These are phyloP conservation scores for Oxyruncus cristatus DNA, from an alignment of 2,113 vertebrate genomes.

Conservation along the genomic window DNA sequence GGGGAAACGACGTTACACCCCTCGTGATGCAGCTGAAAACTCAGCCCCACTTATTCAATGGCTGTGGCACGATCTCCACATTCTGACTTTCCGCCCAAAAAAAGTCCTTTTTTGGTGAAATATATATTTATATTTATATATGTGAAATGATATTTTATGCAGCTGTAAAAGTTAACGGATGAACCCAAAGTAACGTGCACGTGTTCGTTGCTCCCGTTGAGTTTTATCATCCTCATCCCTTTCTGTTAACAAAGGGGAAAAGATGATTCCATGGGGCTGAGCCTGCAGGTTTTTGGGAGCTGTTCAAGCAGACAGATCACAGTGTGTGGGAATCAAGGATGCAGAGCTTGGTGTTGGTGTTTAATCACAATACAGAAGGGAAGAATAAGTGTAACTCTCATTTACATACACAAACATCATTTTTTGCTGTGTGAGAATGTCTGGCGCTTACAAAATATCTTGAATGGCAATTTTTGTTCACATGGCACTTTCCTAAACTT, in stretches of 20 bases:
- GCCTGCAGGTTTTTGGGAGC: background rate
- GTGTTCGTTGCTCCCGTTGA: background rate
- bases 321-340: background rate
- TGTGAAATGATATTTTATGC: background rate
- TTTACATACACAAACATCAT: background rate
- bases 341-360: background rate
- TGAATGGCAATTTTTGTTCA: background rate
- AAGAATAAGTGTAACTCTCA: background rate
- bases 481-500: slow-evolving; percentile 43
- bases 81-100: background rate
- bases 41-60: background rate
- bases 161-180: background rate
- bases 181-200: background rate
- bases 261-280: background rate
- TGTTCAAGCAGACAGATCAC: background rate
- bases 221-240: background rate
- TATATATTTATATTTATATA: too few species aligned
- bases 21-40: background rate
- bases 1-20: background rate
- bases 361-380: background rate
- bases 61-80: background rate
- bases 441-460: background rate
- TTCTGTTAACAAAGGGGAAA: background rate
- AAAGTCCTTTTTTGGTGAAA: too few species aligned
- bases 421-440: background rate